Evolutionary conservation across 2,797 vertebrate genomes (phyloP).

Genomic region (Sebastes elongatus): DNA sequence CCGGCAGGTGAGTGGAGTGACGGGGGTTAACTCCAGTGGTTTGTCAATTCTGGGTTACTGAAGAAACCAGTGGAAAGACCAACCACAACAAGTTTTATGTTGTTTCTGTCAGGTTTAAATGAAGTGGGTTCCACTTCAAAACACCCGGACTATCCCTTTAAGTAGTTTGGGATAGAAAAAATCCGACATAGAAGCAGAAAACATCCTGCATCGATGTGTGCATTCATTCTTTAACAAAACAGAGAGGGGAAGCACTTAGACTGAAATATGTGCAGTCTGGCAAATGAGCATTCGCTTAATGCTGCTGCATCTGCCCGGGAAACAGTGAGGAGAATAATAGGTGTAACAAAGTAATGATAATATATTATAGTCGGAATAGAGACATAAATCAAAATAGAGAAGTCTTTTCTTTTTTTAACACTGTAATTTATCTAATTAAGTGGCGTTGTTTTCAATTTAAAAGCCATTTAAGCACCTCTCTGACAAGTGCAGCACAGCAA

Average conservation of each 20-base stretch:
- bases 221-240: conserved; percentile 29
- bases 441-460: background rate
- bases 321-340: background rate
- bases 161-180: background rate
- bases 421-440: background rate
- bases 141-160: background rate
- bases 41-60: too few species aligned
- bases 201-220: background rate
- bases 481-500: background rate
- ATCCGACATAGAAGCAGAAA: background rate
- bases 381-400: background rate
- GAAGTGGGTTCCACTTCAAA: background rate
- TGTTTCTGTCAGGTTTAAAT: too few species aligned
- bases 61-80: too few species aligned
- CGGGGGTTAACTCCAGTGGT: too few species aligned
- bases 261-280: conserved; percentile 15
- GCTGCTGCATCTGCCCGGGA: conserved; percentile 15
- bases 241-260: conserved; percentile 16
- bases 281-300: conserved; percentile 5
- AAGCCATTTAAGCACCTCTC: background rate
- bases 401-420: background rate
- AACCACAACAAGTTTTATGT: too few species aligned
- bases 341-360: background rate
- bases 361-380: background rate
- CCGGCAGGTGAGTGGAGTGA: too few species aligned